Evolutionary conservation across 2,797 vertebrate species (phyloP).

Genomic region (Orestias chungarensis): DNA sequence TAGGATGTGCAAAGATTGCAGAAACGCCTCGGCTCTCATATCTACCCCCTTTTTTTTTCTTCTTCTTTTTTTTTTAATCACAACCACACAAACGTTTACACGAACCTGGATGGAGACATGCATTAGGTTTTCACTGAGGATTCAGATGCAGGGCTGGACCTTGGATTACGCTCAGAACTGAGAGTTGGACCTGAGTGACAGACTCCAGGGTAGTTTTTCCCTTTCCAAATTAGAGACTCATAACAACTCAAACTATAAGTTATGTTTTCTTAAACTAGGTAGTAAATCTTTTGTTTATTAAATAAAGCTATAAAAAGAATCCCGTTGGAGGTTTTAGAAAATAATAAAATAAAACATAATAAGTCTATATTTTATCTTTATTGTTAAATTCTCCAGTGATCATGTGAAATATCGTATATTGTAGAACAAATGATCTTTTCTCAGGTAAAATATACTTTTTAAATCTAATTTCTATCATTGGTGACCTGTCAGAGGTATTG

Average conservation of each 20-base stretch:
- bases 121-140: conserved; percentile 46
- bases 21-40: conserved; percentile 74
- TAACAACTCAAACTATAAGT: conserved; percentile 19
- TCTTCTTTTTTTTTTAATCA: conserved; percentile 62
- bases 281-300: conserved; percentile 19
- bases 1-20: conserved; percentile 86
- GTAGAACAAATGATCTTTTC: not conserved
- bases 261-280: conserved; percentile 19
- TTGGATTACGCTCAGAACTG: conserved; percentile 21
- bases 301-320: not conserved
- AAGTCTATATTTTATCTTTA: not conserved
- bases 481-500: not conserved
- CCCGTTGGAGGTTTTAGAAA: not conserved
- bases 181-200: conserved; percentile 35
- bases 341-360: too few species aligned
- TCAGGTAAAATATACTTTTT: not conserved
- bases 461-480: not conserved
- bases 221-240: conserved; percentile 32
- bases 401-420: not conserved
- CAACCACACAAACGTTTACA: conserved; percentile 74
- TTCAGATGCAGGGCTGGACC: conserved; percentile 39
- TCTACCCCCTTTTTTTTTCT: conserved; percentile 28
- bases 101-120: conserved; percentile 43
- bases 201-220: conserved; percentile 20
- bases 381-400: not conserved